Evolutionary conservation across 2,888 invertebrate genomes (phyloP), one percentile per base, ranked within the genome.

Genomic region (Galerucella pusilla): DNA sequence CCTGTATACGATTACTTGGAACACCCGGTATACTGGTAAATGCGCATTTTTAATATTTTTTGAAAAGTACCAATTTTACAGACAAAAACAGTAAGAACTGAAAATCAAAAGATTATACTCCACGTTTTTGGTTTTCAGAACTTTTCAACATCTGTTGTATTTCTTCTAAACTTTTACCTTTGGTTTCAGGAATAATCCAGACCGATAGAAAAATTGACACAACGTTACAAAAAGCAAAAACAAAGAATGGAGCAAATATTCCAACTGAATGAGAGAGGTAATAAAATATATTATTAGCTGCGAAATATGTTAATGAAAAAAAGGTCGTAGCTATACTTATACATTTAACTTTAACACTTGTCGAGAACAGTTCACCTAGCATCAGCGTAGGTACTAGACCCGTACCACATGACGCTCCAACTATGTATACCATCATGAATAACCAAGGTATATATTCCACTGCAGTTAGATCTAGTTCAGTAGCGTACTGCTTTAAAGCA

Each of bases 101-200:
- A 20, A 20, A 20, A 20, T 20, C 20, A 20, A 0, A 20, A 20
- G 3, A 63, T 16, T 20, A 20, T 20, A 57, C 16, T 7, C 11
- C 16, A 20, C 20, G 46, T 9, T 45, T 16, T 16, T 35, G n/a
- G 10, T 20, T 45, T 64, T 64, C n/a, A 16, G 64, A 42, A n/a
- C 45, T 49, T 11, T 72, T 66, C 28, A 72, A 52, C 35, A 66
- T 59, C 7, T 85, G 84, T 74, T 86, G 86, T 68, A 86, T 86
- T 78, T 86, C 85, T 70, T 85, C 85, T 49, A 86, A 78, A 4
- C 85, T 84, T 73, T 84, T 85, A 5, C 85, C 86, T 78, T 82
- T 84, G 2, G 86, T 86, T 78, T 86, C 86, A 0, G 85, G 85
- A 42, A 86, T 78, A 66, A 81, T 80, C 75, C 78, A 83, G 68